Evolutionary conservation across 2,888 invertebrate genomes (phyloP), one percentile per base, ranked within the genome.

Genomic region (Harpalus rubripes): DNA sequence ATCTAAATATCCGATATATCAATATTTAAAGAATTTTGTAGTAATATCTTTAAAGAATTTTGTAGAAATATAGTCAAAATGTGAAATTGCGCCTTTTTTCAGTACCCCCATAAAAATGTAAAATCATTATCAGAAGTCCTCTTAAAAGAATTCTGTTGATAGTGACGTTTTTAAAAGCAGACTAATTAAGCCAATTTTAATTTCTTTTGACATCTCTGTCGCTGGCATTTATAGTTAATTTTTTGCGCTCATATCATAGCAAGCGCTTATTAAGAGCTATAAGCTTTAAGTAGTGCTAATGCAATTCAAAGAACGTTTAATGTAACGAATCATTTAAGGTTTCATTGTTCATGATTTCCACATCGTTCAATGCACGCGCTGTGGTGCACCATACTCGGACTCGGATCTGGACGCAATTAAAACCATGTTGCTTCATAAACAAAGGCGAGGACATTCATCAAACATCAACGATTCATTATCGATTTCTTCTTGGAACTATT

Each of bases 261-360:
- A 52, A 32, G 18, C 59, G 59, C 16, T 52, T 68, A 68, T 68
- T 68, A 65, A 68, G 41, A 68, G 15, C 44, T 10, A 12, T 10
- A 44, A 41, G 41, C 16, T 74, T 52, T 10, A 15, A 16, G 18
- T 44, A 16, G 44, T 18, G 72, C 26, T 16, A 74, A 74, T 44
- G 18, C 72, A 74, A 74, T 44, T 41, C 18, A 44, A 44, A 10
- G 72, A 74, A 16, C 72, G 44, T 74, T 74, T 74, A 74, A 74
- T 41, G 72, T 74, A 74, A 74, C 72, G 72, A 74, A 74, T 74
- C 72, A 74, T 74, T 74, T 18, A 41, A 44, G 72, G 8, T 12
- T 18, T 74, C 72, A 74, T 74, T 74, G 72, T 74, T 74, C 72
- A 44, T 74, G 72, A 74, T 74, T 74, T 74, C 44, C 44, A 74